Conservation (phyloP, 1,140 invertebrate species). For the Diploscapter pachys region DNA sequence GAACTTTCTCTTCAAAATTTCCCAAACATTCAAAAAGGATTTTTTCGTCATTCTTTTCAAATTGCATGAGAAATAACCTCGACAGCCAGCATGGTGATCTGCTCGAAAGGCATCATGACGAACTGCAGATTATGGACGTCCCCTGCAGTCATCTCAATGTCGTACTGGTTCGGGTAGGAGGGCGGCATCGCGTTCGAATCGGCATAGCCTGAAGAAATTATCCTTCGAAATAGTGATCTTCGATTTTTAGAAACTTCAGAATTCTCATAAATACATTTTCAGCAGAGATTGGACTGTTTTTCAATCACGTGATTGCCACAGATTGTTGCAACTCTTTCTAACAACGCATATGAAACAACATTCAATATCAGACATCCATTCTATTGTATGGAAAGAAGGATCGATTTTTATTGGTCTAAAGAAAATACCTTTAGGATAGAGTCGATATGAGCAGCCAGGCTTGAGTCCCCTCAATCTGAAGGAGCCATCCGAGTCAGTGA, state of each 20-base stretch:
- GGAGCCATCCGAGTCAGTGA: constrained; percentile 72
- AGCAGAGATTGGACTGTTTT: too few relatives aligned
- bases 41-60: too few relatives aligned
- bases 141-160: constrained; percentile 22
- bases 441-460: constrained; percentile 72
- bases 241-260: too few relatives aligned
- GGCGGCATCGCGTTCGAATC: constrained; percentile 15
- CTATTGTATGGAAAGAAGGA: too few relatives aligned
- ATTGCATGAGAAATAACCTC: constrained; percentile 20
- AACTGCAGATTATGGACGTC: constrained; percentile 38
- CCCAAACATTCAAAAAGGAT: too few relatives aligned
- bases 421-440: constrained; percentile 20
- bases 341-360: too few relatives aligned
- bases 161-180: constrained; percentile 27
- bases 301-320: too few relatives aligned
- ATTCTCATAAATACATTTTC: too few relatives aligned
- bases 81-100: constrained; percentile 45
- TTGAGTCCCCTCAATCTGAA: constrained; percentile 82
- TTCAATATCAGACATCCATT: too few relatives aligned
- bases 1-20: background rate
- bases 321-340: too few relatives aligned
- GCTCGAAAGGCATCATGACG: constrained; percentile 6
- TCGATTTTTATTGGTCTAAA: too few relatives aligned
- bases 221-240: too few relatives aligned
- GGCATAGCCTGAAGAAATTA: background rate